These are phyloP conservation scores for Epizoanthus stellaris DNA, from an alignment of 92 coral and sea anemone species.

Conservation along the genomic window DNA sequence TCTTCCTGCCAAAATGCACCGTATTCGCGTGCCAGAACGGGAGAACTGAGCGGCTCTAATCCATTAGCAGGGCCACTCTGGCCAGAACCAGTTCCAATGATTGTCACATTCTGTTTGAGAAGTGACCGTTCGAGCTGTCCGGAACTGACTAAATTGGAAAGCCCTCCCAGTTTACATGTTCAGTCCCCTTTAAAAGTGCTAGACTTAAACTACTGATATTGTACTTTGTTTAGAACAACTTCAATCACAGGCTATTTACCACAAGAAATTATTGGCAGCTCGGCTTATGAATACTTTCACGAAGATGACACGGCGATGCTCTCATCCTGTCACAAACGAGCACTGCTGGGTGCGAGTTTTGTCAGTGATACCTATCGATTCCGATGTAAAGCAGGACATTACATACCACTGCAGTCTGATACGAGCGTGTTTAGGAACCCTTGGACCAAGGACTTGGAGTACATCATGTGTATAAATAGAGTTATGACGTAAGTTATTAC, in stretches of 20 bases:
- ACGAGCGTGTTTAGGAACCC: conserved; percentile 86
- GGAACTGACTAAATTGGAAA: too few relatives aligned
- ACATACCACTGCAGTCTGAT: conserved; percentile 67
- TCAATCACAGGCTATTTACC: conserved; percentile 84
- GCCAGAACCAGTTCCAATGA: too few relatives aligned
- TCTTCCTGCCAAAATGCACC: too few relatives aligned
- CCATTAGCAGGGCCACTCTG: too few relatives aligned
- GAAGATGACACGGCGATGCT: conserved; percentile 73
- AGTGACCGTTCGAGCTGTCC: too few relatives aligned
- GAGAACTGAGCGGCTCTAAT: too few relatives aligned
- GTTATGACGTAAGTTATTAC: conserved; percentile 66
- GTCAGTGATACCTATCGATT: conserved; percentile 59
- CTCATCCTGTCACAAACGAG: conserved; percentile 66
- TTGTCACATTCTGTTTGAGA: too few relatives aligned
- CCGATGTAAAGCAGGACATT: conserved; percentile 88
- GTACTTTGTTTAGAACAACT: conserved; percentile 59
- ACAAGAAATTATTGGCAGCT: conserved; percentile 83
- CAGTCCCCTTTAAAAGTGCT: too few relatives aligned
- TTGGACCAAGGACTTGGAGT: conserved; percentile 89
- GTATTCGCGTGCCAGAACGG: too few relatives aligned
- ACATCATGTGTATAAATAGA: conserved; percentile 64
- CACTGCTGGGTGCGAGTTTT: conserved; percentile 49
- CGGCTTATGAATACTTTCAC: conserved; percentile 82
- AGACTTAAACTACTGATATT: not conserved
- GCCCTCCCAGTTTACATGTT: too few relatives aligned